Conservation (phyloP, 2,888 invertebrate species). For the Carabus problematicus region DNA sequence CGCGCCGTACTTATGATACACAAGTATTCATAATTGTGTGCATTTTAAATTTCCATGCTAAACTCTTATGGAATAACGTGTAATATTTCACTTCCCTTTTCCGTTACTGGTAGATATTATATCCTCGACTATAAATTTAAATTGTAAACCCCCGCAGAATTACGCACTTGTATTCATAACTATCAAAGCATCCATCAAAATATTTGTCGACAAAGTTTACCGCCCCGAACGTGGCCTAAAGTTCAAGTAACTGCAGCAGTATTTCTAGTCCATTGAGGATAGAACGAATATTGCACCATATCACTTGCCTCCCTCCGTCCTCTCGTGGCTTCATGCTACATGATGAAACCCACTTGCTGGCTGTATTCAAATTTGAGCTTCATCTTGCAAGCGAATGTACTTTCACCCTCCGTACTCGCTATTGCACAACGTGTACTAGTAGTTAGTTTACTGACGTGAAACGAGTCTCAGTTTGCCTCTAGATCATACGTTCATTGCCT, state of each 20-base stretch:
- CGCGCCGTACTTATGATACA: too few relatives aligned
- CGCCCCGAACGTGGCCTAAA: slow-evolving; percentile 25
- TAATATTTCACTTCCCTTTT: too few relatives aligned
- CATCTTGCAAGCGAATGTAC: slow-evolving; percentile 12
- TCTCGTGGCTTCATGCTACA: too few relatives aligned
- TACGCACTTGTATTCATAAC: too few relatives aligned
- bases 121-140: too few relatives aligned
- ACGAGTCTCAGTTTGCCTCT: slow-evolving; percentile 11
- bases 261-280: slow-evolving; percentile 9
- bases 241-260: slow-evolving; percentile 22
- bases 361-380: slow-evolving; percentile 37
- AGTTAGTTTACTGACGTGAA: slow-evolving; percentile 1
- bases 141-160: too few relatives aligned
- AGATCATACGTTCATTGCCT: slow-evolving; percentile 25
- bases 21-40: too few relatives aligned
- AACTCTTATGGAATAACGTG: too few relatives aligned
- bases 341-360: not conserved
- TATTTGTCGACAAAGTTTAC: slow-evolving; percentile 26
- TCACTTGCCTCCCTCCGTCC: slow-evolving; percentile 14
- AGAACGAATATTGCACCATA: slow-evolving; percentile 23
- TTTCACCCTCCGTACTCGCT: too few relatives aligned
- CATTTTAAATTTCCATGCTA: too few relatives aligned
- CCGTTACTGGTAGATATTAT: too few relatives aligned
- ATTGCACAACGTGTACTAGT: not conserved
- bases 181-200: slow-evolving; percentile 24